Evolutionary conservation across 2,113 vertebrate genomes (phyloP).

Genomic region (Dendrocopos noguchii): DNA sequence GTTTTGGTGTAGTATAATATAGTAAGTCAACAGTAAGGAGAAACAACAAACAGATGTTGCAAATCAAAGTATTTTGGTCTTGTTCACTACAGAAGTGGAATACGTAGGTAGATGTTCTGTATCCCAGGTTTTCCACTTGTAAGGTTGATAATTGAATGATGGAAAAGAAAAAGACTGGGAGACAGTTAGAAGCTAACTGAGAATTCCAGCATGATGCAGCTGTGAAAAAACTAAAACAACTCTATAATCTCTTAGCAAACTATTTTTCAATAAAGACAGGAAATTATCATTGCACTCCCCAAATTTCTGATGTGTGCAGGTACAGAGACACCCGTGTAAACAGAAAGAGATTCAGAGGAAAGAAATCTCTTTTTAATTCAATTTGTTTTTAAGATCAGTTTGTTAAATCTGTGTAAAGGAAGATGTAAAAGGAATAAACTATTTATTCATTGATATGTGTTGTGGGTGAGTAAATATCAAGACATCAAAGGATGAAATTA

Average conservation of each 20-base stretch:
- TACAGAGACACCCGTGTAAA: background rate
- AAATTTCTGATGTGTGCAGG: background rate
- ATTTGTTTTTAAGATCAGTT: background rate
- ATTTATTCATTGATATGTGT: background rate
- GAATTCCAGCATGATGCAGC: background rate
- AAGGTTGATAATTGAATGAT: background rate
- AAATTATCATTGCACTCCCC: background rate
- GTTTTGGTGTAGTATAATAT: background rate
- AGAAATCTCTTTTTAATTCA: background rate
- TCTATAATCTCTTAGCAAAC: background rate
- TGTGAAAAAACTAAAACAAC: background rate
- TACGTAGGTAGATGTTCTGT: background rate
- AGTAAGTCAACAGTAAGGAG: background rate
- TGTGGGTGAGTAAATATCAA: background rate
- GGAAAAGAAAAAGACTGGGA: background rate
- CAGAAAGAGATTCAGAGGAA: background rate
- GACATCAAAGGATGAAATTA: background rate
- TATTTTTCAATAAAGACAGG: background rate
- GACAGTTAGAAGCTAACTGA: background rate
- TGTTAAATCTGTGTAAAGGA: background rate
- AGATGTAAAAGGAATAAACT: background rate
- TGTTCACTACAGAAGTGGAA: background rate
- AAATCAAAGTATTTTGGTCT: background rate
- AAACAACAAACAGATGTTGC: background rate
- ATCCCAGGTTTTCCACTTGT: background rate